Evolutionary conservation across 2,113 vertebrate species (phyloP).

Genomic region (Probosciger aterrimus): DNA sequence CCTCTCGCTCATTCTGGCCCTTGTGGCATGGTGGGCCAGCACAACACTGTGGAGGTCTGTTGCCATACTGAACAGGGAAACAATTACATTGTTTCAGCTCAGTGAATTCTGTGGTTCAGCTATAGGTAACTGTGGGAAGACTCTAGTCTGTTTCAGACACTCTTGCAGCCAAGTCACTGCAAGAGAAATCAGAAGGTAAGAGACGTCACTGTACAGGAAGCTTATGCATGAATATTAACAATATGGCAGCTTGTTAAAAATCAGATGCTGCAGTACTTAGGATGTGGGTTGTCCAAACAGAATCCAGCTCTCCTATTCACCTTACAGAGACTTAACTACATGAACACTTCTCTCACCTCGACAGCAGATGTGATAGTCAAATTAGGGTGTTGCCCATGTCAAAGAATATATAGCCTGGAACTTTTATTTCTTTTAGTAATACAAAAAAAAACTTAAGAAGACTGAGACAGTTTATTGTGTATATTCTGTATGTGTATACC

Average conservation of each 20-base stretch:
- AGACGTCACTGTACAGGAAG: neutral
- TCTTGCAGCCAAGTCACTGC: neutral
- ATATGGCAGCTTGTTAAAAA: neutral
- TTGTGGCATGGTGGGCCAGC: neutral
- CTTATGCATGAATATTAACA: neutral
- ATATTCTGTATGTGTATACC: neutral
- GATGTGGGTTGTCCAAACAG: neutral
- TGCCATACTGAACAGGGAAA: neutral
- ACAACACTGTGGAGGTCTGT: neutral
- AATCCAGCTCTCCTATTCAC: neutral
- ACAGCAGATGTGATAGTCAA: neutral
- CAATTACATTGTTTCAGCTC: neutral
- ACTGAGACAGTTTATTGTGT: neutral
- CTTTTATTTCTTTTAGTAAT: neutral
- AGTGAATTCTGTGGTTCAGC: neutral
- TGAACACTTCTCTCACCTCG: neutral
- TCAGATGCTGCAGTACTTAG: neutral
- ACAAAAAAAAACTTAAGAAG: neutral
- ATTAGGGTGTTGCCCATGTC: neutral
- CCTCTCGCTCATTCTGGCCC: neutral
- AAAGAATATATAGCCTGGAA: neutral
- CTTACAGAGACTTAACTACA: neutral
- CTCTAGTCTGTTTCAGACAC: accelerated
- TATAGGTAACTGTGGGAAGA: neutral
- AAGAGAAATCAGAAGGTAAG: neutral